Evolutionary conservation across 2,888 invertebrate species (phyloP).

Genomic region (Andricus quercusramuli): DNA sequence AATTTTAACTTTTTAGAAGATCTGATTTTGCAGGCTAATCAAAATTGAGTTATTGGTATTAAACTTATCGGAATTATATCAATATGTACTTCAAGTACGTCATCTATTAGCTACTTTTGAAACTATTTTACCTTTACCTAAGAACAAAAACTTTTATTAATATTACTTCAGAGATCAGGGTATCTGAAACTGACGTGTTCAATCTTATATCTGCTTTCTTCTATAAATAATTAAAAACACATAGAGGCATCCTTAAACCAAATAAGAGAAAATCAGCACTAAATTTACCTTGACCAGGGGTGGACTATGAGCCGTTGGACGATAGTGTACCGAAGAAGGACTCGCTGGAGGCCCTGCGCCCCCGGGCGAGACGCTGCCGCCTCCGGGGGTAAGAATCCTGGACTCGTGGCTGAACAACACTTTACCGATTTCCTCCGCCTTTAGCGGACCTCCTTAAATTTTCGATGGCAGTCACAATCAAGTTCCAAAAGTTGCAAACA

Average conservation of each 20-base stretch:
- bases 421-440: conserved; percentile 73
- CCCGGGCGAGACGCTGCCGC: conserved; percentile 75
- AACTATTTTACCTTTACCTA: no score
- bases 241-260: no score
- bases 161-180: no score
- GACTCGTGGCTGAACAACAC: conserved; percentile 78
- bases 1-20: background rate
- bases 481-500: conserved; percentile 4
- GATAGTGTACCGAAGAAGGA: conserved; percentile 73
- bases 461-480: background rate
- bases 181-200: no score
- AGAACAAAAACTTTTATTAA: no score
- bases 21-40: background rate
- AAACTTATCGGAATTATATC: no score
- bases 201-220: no score
- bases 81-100: background rate
- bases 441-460: conserved; percentile 64
- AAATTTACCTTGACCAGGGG: conserved; percentile 73
- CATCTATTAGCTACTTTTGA: background rate
- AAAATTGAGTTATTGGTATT: background rate
- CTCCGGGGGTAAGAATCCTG: conserved; percentile 78
- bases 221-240: no score
- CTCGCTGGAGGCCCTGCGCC: conserved; percentile 76
- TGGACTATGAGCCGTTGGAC: conserved; percentile 72
- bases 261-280: background rate